Conservation (phyloP, 2,888 invertebrate species). For the Lingula anatina region DNA sequence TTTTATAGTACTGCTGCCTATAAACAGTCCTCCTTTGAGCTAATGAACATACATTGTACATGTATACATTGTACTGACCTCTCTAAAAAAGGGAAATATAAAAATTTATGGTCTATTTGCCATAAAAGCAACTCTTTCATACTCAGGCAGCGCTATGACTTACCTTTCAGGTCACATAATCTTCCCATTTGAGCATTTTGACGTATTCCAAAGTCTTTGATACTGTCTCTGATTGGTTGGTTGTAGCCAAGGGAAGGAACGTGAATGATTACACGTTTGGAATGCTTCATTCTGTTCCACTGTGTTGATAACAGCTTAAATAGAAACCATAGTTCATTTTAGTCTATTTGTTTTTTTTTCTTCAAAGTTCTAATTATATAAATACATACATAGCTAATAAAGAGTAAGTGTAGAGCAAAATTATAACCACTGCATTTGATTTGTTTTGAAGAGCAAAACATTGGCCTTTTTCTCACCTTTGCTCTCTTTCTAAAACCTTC, state of each 20-base stretch:
- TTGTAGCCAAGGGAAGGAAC: constrained; percentile 48
- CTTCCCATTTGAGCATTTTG: constrained; percentile 52
- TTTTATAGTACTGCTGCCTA: no score
- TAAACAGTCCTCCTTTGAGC: no score
- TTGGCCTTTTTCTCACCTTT: no score
- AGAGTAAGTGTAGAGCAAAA: not conserved
- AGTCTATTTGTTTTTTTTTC: not conserved
- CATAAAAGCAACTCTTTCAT: no score
- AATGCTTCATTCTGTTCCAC: constrained; percentile 45
- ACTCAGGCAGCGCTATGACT: not conserved
- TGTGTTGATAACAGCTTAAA: constrained; percentile 34
- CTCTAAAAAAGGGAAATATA: no score
- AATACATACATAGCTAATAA: not conserved
- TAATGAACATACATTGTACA: no score
- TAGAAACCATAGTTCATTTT: not conserved
- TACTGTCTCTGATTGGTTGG: constrained; percentile 39
- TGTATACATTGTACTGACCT: no score
- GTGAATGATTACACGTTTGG: constrained; percentile 45
- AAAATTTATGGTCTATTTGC: no score
- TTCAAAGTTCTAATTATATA: not conserved
- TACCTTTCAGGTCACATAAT: constrained; percentile 49
- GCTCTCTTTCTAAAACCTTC: constrained; percentile 37
- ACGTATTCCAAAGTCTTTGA: constrained; percentile 39
- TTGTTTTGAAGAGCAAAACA: no score
- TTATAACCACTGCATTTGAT: no score